Evolutionary conservation across 1,140 invertebrate genomes (phyloP).

Genomic region (Monomorium pharaonis): DNA sequence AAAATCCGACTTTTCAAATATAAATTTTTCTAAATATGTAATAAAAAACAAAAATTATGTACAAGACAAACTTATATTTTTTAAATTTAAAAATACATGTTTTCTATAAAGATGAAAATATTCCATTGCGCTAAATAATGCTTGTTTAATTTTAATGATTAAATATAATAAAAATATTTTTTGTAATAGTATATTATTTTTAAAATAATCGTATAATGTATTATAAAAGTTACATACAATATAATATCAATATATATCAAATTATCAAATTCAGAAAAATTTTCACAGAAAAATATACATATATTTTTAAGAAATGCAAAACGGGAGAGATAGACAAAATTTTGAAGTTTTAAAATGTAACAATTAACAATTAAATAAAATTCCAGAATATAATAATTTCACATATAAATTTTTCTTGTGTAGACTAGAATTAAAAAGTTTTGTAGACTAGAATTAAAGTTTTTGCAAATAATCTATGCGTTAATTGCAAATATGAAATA

Average conservation of each 20-base stretch:
- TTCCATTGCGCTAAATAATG: not conserved
- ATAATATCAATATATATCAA: not conserved
- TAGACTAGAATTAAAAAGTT: not conserved
- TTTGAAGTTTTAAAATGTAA: not conserved
- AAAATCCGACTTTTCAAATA: not conserved
- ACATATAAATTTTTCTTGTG: not conserved
- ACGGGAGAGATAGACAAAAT: not conserved
- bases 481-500: not conserved
- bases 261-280: not conserved
- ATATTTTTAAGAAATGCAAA: not conserved
- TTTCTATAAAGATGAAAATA: not conserved
- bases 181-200: not conserved
- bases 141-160: not conserved
- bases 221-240: too few relatives aligned
- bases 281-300: too few relatives aligned
- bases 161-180: slow-evolving; percentile 2
- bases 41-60: not conserved
- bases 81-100: not conserved
- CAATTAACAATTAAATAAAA: not conserved
- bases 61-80: not conserved
- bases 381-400: not conserved
- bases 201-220: not conserved
- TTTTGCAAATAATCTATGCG: not conserved
- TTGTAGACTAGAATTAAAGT: too few relatives aligned
- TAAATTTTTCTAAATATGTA: slow-evolving; percentile 23